Evolutionary conservation across 2,888 invertebrate species (phyloP).

Genomic region (Cyclophora albipunctata): DNA sequence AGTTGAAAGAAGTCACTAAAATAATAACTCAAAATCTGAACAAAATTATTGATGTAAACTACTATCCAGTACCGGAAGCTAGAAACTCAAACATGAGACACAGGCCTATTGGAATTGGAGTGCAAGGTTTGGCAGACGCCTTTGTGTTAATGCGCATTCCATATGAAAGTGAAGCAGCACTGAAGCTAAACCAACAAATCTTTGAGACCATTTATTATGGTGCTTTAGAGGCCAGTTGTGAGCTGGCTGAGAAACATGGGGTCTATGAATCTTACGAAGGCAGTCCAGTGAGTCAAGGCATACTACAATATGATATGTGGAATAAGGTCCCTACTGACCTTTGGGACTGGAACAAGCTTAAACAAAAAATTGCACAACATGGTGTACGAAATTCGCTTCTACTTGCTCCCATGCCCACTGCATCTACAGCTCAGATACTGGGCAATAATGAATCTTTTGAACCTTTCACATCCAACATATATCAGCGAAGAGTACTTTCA

Average conservation of each 20-base stretch:
- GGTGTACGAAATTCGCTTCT: slow-evolving; percentile 95
- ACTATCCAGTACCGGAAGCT: slow-evolving; percentile 95
- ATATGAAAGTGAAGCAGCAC: slow-evolving; percentile 92
- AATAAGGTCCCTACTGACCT: slow-evolving; percentile 87
- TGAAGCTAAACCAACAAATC: slow-evolving; percentile 92
- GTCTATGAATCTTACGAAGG: slow-evolving; percentile 94
- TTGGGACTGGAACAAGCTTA: slow-evolving; percentile 92
- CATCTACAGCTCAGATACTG: slow-evolving; percentile 98
- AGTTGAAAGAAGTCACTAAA: slow-evolving; percentile 91
- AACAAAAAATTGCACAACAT: slow-evolving; percentile 88
- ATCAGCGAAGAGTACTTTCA: slow-evolving; percentile 92
- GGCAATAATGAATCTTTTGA: slow-evolving; percentile 99
- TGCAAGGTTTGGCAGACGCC: slow-evolving; percentile 98
- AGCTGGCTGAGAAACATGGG: slow-evolving; percentile 89
- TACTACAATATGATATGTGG: slow-evolving; percentile 99
- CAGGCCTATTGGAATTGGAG: slow-evolving; percentile 92
- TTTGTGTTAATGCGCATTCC: slow-evolving; percentile 95
- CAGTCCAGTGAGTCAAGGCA: slow-evolving; percentile 94
- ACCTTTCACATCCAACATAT: slow-evolving; percentile 98
- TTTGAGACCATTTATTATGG: slow-evolving; percentile 99
- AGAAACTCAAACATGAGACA: slow-evolving; percentile 89
- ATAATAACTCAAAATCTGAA: slow-evolving; percentile 93
- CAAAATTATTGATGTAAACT: slow-evolving; percentile 97
- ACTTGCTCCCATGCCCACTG: slow-evolving; percentile 98
- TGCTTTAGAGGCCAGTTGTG: slow-evolving; percentile 97